Percentiles rank a stretch among this genome's conserved stretches.
phyloP scores from a whole-genome alignment of 2,888 invertebrate genomes.

The Altica lythri region DNA sequence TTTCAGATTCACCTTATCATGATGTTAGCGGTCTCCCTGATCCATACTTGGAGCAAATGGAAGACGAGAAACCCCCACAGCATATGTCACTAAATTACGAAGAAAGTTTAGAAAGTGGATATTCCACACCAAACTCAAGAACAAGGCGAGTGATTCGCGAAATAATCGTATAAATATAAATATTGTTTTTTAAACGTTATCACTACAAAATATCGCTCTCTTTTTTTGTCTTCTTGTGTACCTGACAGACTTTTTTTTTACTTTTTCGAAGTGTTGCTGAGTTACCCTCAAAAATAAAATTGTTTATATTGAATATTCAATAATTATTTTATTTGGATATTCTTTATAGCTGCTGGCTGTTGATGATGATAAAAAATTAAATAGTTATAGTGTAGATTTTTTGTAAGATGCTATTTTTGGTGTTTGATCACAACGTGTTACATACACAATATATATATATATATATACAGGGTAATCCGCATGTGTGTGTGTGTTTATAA shows the following conservation, averaged over 20 bases:
- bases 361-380: neutral
- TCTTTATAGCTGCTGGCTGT: constrained; percentile 7
- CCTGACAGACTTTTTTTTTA: constrained; percentile 39
- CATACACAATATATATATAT: constrained; percentile 8
- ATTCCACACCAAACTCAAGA: constrained; percentile 92
- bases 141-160: constrained; percentile 91
- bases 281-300: constrained; percentile 18
- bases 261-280: constrained; percentile 34
- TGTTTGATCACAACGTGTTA: constrained; percentile 7
- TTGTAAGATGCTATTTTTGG: constrained; percentile 3
- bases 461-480: constrained; percentile 15
- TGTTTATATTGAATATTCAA: too few relatives aligned
- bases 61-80: constrained; percentile 83
- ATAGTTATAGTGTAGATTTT: neutral
- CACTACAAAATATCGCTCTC: constrained; percentile 1
- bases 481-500: constrained; percentile 4
- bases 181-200: too few relatives aligned
- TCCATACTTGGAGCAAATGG: constrained; percentile 80
- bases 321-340: neutral
- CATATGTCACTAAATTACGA: constrained; percentile 90
- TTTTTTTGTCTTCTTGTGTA: constrained; percentile 42
- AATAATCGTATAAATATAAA: constrained; percentile 90
- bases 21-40: constrained; percentile 92
- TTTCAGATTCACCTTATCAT: constrained; percentile 86
- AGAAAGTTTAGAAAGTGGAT: constrained; percentile 91